A percentile compares a stretch with the other conserved stretches of the same genome.
Evolutionary conservation across 2,888 invertebrate genomes (phyloP).

Genomic region (Lithophane socia): DNA sequence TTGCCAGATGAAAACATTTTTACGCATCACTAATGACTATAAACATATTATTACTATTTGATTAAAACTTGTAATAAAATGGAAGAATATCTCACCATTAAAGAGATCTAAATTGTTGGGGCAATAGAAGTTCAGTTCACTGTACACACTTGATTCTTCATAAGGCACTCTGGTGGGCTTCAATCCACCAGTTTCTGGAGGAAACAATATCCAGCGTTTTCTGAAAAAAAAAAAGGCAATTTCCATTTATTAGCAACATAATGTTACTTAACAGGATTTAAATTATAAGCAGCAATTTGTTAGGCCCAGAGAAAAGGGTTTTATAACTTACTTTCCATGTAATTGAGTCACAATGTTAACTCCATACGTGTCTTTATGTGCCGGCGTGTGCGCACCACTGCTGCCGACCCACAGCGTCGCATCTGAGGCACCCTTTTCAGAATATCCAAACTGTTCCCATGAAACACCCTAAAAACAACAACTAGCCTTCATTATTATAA

Average conservation of each 20-base stretch:
- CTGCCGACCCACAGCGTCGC: conserved; percentile 97
- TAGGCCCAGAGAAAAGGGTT: neutral
- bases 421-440: conserved; percentile 91
- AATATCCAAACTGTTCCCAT: conserved; percentile 94
- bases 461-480: conserved; percentile 74
- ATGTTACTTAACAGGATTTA: neutral
- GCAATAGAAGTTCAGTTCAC: conserved; percentile 94
- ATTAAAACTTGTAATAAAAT: neutral
- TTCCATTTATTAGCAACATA: neutral
- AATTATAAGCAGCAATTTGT: neutral
- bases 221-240: conserved; percentile 83
- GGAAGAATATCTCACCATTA: conserved; percentile 77
- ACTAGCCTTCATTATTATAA: conserved; percentile 12
- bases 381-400: conserved; percentile 96
- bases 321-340: conserved; percentile 92
- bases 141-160: conserved; percentile 98
- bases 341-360: conserved; percentile 97
- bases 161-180: conserved; percentile 97
- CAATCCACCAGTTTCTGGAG: conserved; percentile 93
- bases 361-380: conserved; percentile 98
- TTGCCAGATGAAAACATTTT: neutral
- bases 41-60: neutral
- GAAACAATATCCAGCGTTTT: conserved; percentile 98
- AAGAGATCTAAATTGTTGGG: conserved; percentile 89
- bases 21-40: neutral